phyloP scores from a whole-genome alignment of 2,113 vertebrate genomes.

The Chaetura pelagica region DNA sequence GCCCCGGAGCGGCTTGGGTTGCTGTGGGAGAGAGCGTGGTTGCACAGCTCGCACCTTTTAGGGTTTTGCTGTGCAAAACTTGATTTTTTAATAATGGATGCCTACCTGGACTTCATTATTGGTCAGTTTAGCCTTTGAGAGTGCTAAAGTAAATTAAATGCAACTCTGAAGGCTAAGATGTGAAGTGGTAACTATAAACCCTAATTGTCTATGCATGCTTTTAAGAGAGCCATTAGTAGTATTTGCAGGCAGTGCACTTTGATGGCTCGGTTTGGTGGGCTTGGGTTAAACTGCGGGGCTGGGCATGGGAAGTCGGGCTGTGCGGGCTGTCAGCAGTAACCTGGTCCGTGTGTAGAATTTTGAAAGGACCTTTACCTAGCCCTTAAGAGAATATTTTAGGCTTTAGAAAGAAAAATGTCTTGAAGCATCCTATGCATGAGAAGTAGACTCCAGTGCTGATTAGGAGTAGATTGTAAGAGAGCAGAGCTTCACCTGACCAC shows the following conservation, averaged over 20 bases:
- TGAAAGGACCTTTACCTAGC: not conserved
- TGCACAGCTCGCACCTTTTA: fast-evolving
- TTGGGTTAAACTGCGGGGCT: not conserved
- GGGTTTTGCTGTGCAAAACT: not conserved
- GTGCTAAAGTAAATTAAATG: not conserved
- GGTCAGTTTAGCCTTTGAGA: not conserved
- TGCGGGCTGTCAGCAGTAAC: not conserved
- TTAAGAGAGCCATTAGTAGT: not conserved
- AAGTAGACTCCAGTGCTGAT: not conserved
- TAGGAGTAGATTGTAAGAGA: not conserved
- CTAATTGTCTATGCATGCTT: not conserved
- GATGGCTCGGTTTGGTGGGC: not conserved
- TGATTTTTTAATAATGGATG: not conserved
- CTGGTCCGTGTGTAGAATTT: not conserved
- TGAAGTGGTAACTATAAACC: not conserved
- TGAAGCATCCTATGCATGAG: not conserved
- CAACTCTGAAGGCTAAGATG: not conserved
- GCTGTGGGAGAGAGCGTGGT: fast-evolving
- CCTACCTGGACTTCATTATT: not conserved
- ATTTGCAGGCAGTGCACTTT: not conserved
- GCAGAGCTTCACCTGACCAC: not conserved
- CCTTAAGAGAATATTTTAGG: not conserved
- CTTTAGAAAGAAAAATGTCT: not conserved
- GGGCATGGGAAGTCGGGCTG: not conserved
- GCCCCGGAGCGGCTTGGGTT: too few relatives aligned